Evolutionary conservation across 2,888 invertebrate species (phyloP), one percentile per base, ranked within the genome.

Genomic region (Punctoribates punctum): DNA sequence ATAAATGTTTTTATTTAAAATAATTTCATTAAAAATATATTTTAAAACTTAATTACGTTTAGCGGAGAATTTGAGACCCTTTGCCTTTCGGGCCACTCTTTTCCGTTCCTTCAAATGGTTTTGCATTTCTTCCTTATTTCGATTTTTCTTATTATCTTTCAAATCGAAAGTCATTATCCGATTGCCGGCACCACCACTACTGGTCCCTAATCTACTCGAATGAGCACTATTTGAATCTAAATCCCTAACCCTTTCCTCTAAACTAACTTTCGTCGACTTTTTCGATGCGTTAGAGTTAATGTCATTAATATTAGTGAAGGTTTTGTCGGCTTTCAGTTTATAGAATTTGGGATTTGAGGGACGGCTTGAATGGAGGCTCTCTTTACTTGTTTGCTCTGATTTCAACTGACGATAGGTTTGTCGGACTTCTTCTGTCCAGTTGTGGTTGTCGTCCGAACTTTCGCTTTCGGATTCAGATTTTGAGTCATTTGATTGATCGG

Each of bases 351-450:
- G 13, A 51, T 13, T 20, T 88, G 87, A n/a, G 5, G 17, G 27
- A 15, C 65, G 15, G n/a, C n/a, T 20, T 88, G 87, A n/a, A 1
- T 1, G 27, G 1, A 34, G 15, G n/a, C n/a, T 15, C 85, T 83
- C 60, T 60, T 20, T 80, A 87, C 86, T 15, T 87, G 83, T 81
- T 88, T 86, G 78, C 86, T 85, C 29, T 88, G 83, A 4, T 11
- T 27, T 46, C 15, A 29, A 48, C 51, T 74, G 27, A 4, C 62
- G 38, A 51, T 51, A 20, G 0, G 77, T 17, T 48, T 54, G 60
- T 60, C 13, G 54, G 15, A 65, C 65, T 38, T 46, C 46, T 20
- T 76, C 67, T 25, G 57, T 54, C 34, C 48, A 48, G 5, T n/a
- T n/a, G 13, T 60, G 46, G 25, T 75, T 51, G 29, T 57, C 60